A percentile compares a stretch with the other conserved stretches of the same genome.
Conservation (phyloP, 35 echinoderm and acorn worm genomes). For the Chiridota heheva region DNA sequence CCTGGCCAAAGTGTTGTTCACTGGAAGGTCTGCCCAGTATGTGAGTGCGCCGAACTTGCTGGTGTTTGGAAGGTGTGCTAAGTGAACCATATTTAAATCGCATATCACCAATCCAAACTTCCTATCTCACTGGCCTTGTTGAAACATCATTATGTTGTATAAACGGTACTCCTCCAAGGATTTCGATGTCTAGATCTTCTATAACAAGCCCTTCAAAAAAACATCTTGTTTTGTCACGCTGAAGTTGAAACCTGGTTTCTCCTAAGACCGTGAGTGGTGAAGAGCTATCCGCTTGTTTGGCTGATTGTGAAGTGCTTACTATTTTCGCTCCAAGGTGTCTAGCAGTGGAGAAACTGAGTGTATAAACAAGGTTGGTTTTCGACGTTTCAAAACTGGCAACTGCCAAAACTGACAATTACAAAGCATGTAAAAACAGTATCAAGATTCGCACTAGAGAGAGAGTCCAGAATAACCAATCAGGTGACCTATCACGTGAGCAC, state of each 20-base stretch:
- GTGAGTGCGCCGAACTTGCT: background rate
- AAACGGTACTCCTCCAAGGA: slow-evolving; percentile 64
- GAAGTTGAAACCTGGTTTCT: slow-evolving; percentile 52
- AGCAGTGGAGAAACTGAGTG: background rate
- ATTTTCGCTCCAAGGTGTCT: background rate
- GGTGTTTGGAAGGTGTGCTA: background rate
- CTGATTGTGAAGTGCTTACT: slow-evolving; percentile 36
- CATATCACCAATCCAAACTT: background rate
- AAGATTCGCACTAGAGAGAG: too few species aligned
- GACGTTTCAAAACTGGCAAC: too few species aligned
- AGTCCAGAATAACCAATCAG: too few species aligned
- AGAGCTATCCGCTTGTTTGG: slow-evolving; percentile 78
- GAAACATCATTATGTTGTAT: slow-evolving; percentile 61
- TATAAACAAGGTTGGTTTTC: too few species aligned
- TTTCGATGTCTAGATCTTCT: slow-evolving; percentile 59
- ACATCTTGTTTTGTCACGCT: slow-evolving; percentile 23
- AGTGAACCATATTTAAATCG: background rate
- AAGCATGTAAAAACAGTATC: too few species aligned
- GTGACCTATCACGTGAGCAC: too few species aligned
- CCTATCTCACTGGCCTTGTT: background rate
- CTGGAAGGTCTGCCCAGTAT: slow-evolving; percentile 4
- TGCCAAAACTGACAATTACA: too few species aligned
- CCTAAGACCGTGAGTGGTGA: slow-evolving; percentile 53
- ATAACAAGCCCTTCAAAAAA: slow-evolving; percentile 67
- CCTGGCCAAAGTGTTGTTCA: background rate